A percentile compares a stretch with the other conserved stretches of the same genome.
These are phyloP conservation scores for Cricetomys ansorgei DNA, from an alignment of 2,113 vertebrate species.

Conservation along the genomic window DNA sequence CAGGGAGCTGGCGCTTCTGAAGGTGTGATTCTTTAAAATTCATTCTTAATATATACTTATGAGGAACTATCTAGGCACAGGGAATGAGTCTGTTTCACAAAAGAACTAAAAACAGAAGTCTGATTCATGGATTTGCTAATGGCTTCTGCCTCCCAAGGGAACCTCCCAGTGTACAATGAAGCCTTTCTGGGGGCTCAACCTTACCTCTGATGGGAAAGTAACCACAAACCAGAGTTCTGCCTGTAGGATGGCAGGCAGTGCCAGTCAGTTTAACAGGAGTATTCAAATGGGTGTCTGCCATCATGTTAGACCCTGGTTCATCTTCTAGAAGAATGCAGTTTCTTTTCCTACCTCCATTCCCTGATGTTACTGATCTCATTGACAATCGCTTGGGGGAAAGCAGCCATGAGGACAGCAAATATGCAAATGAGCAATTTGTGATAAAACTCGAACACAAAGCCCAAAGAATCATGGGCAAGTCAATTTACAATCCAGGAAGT, in stretches of 20 bases:
- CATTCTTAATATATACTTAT: neutral
- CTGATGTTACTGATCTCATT: neutral
- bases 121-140: slow-evolving; percentile 72
- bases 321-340: neutral
- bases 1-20: neutral
- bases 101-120: slow-evolving; percentile 71
- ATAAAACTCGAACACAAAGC: neutral
- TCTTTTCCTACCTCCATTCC: neutral
- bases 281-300: too few relatives aligned
- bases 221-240: neutral
- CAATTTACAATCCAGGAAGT: slow-evolving; percentile 9
- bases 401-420: neutral
- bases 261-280: neutral
- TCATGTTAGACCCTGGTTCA: neutral
- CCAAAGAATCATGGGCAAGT: slow-evolving; percentile 12
- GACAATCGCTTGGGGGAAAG: neutral
- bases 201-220: neutral
- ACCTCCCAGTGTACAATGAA: neutral
- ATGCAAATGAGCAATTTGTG: neutral
- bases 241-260: neutral
- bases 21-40: slow-evolving; percentile 9
- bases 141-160: slow-evolving; percentile 45
- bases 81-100: slow-evolving; percentile 61
- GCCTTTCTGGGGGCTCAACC: neutral
- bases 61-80: slow-evolving; percentile 33